A percentile compares a stretch with the other conserved stretches of the same genome.
Evolutionary conservation across 2,113 vertebrate genomes (phyloP).

Genomic region (human): DNA sequence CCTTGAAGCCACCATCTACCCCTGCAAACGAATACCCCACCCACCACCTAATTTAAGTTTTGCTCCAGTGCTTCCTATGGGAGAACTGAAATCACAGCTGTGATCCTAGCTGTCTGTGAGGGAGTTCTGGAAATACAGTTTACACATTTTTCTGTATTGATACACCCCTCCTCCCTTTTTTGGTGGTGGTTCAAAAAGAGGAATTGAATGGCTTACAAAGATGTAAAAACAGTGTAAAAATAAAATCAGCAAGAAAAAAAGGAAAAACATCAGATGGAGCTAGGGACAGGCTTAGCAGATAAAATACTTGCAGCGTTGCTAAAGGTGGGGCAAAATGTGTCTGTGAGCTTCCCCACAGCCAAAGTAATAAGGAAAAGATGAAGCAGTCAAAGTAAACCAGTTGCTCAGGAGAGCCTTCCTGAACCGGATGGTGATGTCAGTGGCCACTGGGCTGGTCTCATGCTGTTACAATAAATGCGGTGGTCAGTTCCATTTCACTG

Average conservation of each 20-base stretch:
- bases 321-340: not conserved
- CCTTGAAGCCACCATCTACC: rapidly evolving
- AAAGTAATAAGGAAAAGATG: not conserved
- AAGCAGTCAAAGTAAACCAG: not conserved
- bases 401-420: not conserved
- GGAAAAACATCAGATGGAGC: not conserved
- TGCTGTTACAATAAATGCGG: rapidly evolving
- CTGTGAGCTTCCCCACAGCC: not conserved
- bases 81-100: not conserved
- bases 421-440: rapidly evolving
- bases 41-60: not conserved
- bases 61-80: not conserved
- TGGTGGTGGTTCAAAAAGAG: not conserved
- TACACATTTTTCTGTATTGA: too few species aligned
- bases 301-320: not conserved
- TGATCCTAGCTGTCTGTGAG: not conserved
- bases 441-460: rapidly evolving
- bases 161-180: not conserved
- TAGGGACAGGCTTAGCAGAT: not conserved
- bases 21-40: rapidly evolving
- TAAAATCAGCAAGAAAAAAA: not conserved
- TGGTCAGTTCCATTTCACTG: rapidly evolving
- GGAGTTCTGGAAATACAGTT: not conserved
- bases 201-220: not conserved
- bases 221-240: not conserved